These are phyloP conservation scores for Eupristina koningsbergeri DNA, from an alignment of 1,140 invertebrate species.

Conservation along the genomic window DNA sequence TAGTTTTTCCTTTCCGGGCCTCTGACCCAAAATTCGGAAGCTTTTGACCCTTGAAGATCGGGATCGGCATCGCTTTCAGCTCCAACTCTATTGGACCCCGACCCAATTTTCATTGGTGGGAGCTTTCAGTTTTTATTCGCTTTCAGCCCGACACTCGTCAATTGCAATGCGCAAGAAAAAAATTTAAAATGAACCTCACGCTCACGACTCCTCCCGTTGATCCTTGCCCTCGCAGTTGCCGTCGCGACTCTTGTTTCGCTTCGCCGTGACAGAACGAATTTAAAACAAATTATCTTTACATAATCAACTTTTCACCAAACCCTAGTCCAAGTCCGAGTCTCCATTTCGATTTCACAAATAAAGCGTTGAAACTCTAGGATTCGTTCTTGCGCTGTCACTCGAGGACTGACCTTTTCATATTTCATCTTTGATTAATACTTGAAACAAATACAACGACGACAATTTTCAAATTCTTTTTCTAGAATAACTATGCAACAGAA, in stretches of 20 bases:
- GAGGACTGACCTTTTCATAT: neutral
- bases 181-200: conserved; percentile 29
- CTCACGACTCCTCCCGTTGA: conserved; percentile 30
- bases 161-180: conserved; percentile 31
- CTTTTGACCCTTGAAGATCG: too few relatives aligned
- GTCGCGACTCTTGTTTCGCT: neutral
- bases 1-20: conserved; percentile 15
- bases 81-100: too few relatives aligned
- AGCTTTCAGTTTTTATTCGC: conserved; percentile 19
- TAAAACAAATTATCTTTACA: neutral
- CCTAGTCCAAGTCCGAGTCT: too few relatives aligned
- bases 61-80: too few relatives aligned
- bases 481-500: too few relatives aligned
- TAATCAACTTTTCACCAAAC: neutral
- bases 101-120: too few relatives aligned
- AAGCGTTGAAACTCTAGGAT: neutral
- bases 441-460: neutral
- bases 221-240: too few relatives aligned
- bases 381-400: neutral
- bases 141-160: conserved; percentile 30
- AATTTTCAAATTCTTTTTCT: neutral
- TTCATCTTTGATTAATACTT: neutral
- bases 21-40: neutral
- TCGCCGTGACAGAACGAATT: neutral
- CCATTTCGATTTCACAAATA: neutral